Percentiles rank a stretch among this genome's conserved stretches.
Evolutionary conservation across 2,797 vertebrate genomes (phyloP).

Genomic region (Vespertilio murinus): DNA sequence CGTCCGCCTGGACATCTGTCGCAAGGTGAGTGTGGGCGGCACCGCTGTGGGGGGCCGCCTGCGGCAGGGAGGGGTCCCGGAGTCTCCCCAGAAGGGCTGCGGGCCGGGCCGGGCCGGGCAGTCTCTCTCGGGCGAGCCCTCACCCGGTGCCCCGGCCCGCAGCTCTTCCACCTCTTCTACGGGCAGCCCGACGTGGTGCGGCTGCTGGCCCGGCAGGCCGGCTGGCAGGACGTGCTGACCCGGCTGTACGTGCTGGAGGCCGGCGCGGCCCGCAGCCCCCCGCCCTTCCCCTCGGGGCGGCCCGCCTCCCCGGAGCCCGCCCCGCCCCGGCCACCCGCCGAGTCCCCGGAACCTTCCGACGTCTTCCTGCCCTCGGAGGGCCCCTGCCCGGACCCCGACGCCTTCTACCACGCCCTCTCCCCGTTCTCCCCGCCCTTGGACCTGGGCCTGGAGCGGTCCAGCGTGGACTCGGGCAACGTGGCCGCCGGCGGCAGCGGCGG

Average conservation of each 20-base stretch:
- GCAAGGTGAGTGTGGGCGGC: conserved; percentile 87
- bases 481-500: conserved; percentile 17
- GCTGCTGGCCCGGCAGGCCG: conserved; percentile 90
- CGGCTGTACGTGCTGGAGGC: conserved; percentile 96
- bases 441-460: conserved; percentile 87
- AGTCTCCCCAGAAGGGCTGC: neutral
- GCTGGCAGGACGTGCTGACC: conserved; percentile 97
- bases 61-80: neutral
- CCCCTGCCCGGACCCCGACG: conserved; percentile 79
- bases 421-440: conserved; percentile 93
- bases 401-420: conserved; percentile 91
- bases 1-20: conserved; percentile 94
- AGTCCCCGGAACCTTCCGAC: conserved; percentile 69
- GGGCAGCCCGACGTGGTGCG: conserved; percentile 91
- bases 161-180: conserved; percentile 97
- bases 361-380: conserved; percentile 84
- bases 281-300: conserved; percentile 71
- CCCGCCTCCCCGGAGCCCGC: conserved; percentile 80
- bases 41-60: accelerated
- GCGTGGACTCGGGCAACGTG: conserved; percentile 81
- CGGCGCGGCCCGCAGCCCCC: conserved; percentile 82
- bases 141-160: neutral
- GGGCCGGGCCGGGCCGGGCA: neutral
- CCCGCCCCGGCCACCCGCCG: accelerated
- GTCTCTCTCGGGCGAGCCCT: neutral